phyloP scores from a whole-genome alignment of 2,888 invertebrate species.

The Lasius fuliginosus region DNA sequence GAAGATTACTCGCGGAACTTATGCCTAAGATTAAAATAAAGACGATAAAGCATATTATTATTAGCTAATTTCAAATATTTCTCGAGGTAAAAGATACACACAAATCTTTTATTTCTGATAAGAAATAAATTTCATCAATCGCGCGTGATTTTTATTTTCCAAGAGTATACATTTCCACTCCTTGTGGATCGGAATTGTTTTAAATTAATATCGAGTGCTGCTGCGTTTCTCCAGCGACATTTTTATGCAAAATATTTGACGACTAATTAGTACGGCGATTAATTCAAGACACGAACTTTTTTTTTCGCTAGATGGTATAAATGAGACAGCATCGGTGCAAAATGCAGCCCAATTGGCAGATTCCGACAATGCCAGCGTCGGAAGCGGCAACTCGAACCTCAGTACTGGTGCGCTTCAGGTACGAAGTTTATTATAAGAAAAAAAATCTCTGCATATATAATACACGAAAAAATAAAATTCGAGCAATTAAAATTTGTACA shows the following conservation, averaged over 20 bases:
- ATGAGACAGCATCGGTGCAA: constrained; percentile 71
- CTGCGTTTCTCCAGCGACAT: not conserved
- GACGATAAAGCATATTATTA: not conserved
- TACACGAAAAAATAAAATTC: not conserved
- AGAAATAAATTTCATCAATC: not conserved
- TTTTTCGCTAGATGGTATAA: constrained; percentile 77
- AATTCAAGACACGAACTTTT: not conserved
- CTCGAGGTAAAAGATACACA: not conserved
- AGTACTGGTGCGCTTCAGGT: constrained; percentile 88
- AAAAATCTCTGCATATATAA: not conserved
- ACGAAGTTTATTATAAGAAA: constrained; percentile 40
- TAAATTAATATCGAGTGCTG: not conserved
- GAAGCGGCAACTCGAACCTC: constrained; percentile 85
- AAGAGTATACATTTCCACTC: not conserved
- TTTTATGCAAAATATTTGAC: too few species aligned
- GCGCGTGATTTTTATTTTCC: not conserved
- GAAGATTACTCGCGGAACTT: not conserved
- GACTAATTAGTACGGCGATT: not conserved
- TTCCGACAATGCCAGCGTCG: constrained; percentile 86
- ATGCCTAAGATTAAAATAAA: not conserved
- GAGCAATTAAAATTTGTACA: not conserved
- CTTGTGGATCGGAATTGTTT: not conserved
- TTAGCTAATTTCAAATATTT: constrained; percentile 19
- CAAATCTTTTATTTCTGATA: not conserved
- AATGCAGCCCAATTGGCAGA: constrained; percentile 76